Base-by-base conservation (phyloP, 2,888 invertebrate species). In the Lycia hirtaria region DNA sequence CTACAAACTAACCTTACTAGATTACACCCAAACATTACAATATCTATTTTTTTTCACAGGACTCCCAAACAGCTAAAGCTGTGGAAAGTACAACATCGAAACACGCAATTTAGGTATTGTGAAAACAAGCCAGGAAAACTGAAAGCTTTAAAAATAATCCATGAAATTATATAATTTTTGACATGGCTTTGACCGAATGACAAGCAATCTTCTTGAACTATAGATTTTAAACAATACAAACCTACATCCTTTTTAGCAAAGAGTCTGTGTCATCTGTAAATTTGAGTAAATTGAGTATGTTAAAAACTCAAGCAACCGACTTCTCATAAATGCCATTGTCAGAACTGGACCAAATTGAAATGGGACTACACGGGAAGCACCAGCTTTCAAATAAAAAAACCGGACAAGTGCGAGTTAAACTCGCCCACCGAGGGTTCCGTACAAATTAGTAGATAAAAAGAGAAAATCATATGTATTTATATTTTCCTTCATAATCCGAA, bases 1-100 rank as follows among this genome's bases (percentile, higher is more conserved):
- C n/a, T n/a, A 33, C 1, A 40, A 12, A 43, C 75, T 57, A 64
- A 76, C 84, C 84, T 80, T 72, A 85, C 64, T 57, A 83, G 68
- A 75, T 80, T 81, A 12, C 83, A 77, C 44, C 70, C 71, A 61
- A 78, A 77, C 78, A 83, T 84, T 26, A 10, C 38, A 28, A 33
- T n/a, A 20, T 14, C 14, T 1, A 5, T 30, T 14, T 38, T 20
- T 44, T 5, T 12, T n/a, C n/a, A 32, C 30, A 9, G 32, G 17
- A n/a, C 22, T 44, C 35, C 35, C 54, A 47, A 47, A 14, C 32
- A 54, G 44, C 37, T 37, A 14, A 40, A 3, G 14, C 40, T 40
- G 7, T 14, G 1, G 2, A 24, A 24, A 9, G n/a, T n/a, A 12
- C 3, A 7, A 40, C 40, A 40, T 40, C 22, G 0, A 24, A 22